phyloP scores from a whole-genome alignment of 2,113 vertebrate genomes.

The Petromus typicus region DNA sequence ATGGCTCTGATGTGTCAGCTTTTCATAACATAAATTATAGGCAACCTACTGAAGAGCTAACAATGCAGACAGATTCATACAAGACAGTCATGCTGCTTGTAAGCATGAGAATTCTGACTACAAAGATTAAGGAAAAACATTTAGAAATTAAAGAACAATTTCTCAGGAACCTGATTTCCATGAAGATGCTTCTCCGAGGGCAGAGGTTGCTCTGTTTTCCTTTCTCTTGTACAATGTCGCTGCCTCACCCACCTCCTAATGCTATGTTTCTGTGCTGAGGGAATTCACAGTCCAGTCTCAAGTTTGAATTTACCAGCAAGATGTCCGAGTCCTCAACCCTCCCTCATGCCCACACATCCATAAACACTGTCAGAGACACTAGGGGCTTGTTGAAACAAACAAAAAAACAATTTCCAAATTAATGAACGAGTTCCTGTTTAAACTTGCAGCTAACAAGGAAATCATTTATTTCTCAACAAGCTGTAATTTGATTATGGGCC shows the following conservation, averaged over 20 bases:
- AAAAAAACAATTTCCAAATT: slow-evolving; percentile 34
- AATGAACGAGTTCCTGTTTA: slow-evolving; percentile 63
- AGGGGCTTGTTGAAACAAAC: neutral
- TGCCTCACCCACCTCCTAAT: neutral
- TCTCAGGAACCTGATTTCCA: slow-evolving; percentile 27
- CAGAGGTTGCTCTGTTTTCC: neutral
- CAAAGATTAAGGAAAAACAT: slow-evolving; percentile 73
- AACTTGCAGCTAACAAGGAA: slow-evolving; percentile 58
- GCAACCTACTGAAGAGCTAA: slow-evolving; percentile 67
- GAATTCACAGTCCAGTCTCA: neutral
- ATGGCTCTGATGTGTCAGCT: slow-evolving; percentile 59
- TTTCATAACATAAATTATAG: slow-evolving; percentile 65
- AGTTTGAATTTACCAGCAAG: neutral
- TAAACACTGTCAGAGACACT: neutral
- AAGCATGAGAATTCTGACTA: slow-evolving; percentile 69
- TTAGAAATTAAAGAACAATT: slow-evolving; percentile 66
- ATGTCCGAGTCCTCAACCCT: neutral
- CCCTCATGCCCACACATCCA: neutral
- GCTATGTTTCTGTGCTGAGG: neutral
- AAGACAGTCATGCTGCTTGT: slow-evolving; percentile 67
- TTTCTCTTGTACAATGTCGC: neutral
- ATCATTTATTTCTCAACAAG: slow-evolving; percentile 63
- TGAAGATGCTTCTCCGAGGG: neutral
- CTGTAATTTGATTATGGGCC: slow-evolving; percentile 46
- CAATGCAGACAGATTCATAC: slow-evolving; percentile 38